Conservation (phyloP, 1,140 invertebrate species). For the Dreissena rostriformis region DNA sequence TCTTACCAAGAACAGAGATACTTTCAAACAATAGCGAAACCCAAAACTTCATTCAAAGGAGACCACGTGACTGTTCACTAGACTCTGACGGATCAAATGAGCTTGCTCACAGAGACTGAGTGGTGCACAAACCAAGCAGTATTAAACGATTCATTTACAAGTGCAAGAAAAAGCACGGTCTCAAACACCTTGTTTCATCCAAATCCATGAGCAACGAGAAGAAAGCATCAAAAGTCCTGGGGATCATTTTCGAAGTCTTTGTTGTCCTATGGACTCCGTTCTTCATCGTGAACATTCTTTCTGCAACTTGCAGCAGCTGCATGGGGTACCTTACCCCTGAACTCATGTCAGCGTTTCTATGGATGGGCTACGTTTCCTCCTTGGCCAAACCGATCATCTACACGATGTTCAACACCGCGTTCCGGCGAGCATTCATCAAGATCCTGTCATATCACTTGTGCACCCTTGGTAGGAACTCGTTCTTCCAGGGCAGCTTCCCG, state of each 20-base stretch:
- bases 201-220: constrained; percentile 77
- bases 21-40: constrained; percentile 2
- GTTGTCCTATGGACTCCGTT: constrained; percentile 80
- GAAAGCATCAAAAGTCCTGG: constrained; percentile 79
- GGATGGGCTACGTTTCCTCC: constrained; percentile 81
- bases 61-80: constrained; percentile 1
- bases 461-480: neutral
- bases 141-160: constrained; percentile 46
- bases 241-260: constrained; percentile 80
- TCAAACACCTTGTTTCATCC: constrained; percentile 71
- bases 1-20: too few species aligned
- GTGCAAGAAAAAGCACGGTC: constrained; percentile 48
- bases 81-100: constrained; percentile 40
- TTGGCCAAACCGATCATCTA: constrained; percentile 82
- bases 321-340: constrained; percentile 65
- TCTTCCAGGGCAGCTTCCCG: neutral
- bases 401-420: constrained; percentile 81
- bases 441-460: constrained; percentile 75
- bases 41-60: constrained; percentile 11
- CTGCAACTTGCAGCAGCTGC: constrained; percentile 71
- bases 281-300: constrained; percentile 79
- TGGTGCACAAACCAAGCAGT: constrained; percentile 28
- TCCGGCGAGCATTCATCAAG: constrained; percentile 77
- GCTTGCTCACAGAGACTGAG: neutral
- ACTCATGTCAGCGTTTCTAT: constrained; percentile 77